Evolutionary conservation across 2,888 invertebrate genomes (phyloP), one percentile per base, ranked within the genome.

Genomic region (Drosophila rubida): DNA sequence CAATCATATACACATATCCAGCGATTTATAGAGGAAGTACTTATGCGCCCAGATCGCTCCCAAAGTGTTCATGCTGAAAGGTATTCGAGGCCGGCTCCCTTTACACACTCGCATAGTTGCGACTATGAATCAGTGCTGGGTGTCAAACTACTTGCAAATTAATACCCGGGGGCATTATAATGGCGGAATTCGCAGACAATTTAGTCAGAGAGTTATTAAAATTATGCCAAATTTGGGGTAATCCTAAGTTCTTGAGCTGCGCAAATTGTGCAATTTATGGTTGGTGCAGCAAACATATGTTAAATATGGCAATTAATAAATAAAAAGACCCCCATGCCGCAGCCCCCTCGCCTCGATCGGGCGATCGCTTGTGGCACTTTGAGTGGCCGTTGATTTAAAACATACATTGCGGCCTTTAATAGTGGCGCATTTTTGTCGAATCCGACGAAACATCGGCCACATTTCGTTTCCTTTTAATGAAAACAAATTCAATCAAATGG

Each of bases 251-350:
- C 19, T 19, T 37, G 16, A 30, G 41, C 50, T 19, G 45, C n/a
- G 37, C 30, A 25, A 57, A 62, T 61, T 68, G 39, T 73, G 57
- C 60, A 37, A 25, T 27, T 71, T 42, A 60, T 27, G 41, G 46
- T 51, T 58, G 35, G 22, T 14, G 42, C 14, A 16, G n/a, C 22
- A 55, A 67, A 63, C 57, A 75, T 71, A 67, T 74, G 75, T 74
- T 80, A 73, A 68, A 73, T 83, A 73, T 63, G 84, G 79, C 81
- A 84, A 82, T 86, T 82, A 82, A 86, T 85, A 75, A 80, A 80
- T 72, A 76, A 67, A 82, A n/a, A n/a, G n/a, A n/a, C n/a, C n/a
- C n/a, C n/a, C n/a, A 85, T 85, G 81, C 75, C 55, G 39, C 39
- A 62, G 60, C 9, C 41, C 6, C 51, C 13, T n/a, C 3, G 3